Conservation (phyloP, 2,113 vertebrate species). For the Megaceryle maxima region DNA sequence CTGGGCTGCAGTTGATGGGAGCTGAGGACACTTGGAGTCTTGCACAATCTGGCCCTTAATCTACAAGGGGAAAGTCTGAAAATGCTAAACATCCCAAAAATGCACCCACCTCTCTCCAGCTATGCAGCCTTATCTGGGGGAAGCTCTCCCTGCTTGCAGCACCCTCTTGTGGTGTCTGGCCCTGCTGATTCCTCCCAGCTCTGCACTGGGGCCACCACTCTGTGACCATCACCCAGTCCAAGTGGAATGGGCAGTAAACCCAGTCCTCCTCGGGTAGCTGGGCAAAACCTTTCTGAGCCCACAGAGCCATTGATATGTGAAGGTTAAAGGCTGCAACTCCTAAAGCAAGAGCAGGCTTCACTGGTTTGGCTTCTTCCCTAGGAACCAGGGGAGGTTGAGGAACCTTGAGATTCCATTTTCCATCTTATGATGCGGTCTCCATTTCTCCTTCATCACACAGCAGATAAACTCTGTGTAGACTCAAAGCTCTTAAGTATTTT, state of each 20-base stretch:
- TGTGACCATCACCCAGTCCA: rapidly evolving
- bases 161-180: neutral
- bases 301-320: rapidly evolving
- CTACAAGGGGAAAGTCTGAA: constrained; percentile 34
- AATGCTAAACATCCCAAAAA: constrained; percentile 56
- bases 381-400: neutral
- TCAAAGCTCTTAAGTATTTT: neutral
- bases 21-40: neutral
- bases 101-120: constrained; percentile 10
- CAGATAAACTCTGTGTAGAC: neutral
- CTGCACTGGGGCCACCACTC: rapidly evolving
- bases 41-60: neutral
- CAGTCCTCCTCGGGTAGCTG: neutral
- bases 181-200: rapidly evolving
- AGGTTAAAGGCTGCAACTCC: neutral
- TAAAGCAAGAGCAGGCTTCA: neutral
- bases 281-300: neutral
- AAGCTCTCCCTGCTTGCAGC: neutral
- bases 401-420: neutral
- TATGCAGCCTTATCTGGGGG: neutral
- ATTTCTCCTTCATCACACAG: neutral
- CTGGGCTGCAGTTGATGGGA: neutral
- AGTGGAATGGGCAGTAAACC: neutral
- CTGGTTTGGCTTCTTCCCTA: neutral
- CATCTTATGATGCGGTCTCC: rapidly evolving